phyloP scores from a whole-genome alignment of 2,888 invertebrate genomes.

The Catocala nupta region DNA sequence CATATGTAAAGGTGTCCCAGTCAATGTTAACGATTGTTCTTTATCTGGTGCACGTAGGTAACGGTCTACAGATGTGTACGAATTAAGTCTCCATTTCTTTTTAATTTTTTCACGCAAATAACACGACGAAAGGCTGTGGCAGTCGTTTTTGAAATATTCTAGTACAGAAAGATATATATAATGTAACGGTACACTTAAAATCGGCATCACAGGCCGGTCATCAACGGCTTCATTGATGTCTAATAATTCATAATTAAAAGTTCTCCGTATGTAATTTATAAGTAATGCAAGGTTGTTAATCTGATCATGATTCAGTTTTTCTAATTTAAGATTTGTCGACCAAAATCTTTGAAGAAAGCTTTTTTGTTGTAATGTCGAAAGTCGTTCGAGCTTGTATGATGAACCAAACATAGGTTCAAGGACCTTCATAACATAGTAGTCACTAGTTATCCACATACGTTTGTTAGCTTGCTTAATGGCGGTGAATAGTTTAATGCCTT shows the following conservation, averaged over 20 bases:
- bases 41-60: conserved; percentile 46
- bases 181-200: conserved; percentile 55
- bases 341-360: conserved; percentile 54
- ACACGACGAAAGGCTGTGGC: conserved; percentile 46
- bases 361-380: conserved; percentile 47
- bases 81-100: conserved; percentile 45
- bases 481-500: conserved; percentile 52
- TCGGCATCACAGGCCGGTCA: conserved; percentile 41
- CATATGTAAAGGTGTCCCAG: conserved; percentile 61
- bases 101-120: conserved; percentile 49
- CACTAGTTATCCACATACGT: conserved; percentile 59
- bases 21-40: conserved; percentile 46
- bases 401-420: conserved; percentile 48
- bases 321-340: conserved; percentile 55
- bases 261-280: conserved; percentile 44
- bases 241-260: conserved; percentile 25
- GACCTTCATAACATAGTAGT: conserved; percentile 47
- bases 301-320: conserved; percentile 57
- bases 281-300: conserved; percentile 52
- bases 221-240: conserved; percentile 20
- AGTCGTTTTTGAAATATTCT: conserved; percentile 53
- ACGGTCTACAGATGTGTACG: conserved; percentile 46
- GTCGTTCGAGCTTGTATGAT: conserved; percentile 46
- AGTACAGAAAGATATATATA: conserved; percentile 49
- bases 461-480: conserved; percentile 45